Base-by-base conservation (phyloP, 2,113 vertebrate species). In the Psittacula cyanocephala region DNA sequence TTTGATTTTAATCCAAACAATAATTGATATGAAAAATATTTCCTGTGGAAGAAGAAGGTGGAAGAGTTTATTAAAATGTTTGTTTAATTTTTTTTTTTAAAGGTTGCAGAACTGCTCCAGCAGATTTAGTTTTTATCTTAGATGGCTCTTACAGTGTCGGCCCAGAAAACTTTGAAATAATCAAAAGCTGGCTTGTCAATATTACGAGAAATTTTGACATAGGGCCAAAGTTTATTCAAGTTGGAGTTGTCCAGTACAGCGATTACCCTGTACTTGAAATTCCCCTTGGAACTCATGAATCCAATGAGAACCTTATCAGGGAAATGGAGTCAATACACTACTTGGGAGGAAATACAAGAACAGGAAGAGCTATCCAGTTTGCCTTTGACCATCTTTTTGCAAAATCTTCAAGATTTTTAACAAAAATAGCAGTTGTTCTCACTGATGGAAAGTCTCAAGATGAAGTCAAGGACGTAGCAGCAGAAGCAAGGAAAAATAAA, bases 381-480 rank as follows among this genome's bases (percentile, higher is more conserved):
- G 98, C 99, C 13, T 98, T 97, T 55, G 98, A 99, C 75, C 98
- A 98, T 95, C 97, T 99, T 69, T 99, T 99, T 97, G 98, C 98
- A 74, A 98, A 99, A 33, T 99, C 99, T 39, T 98, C 99, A 72
- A 98, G 99, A n/a, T 98, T 99, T 92, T 95, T 99, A 92, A 99
- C 99, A 59, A 99, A 99, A 97, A 99, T 99, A 68, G 99, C 99
- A 60, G 98, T 99, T 70, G 99, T 99, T 84, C 98, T 99, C 69
- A 99, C 99, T 16, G 99, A 99, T 60, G 99, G 99, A 10, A 99
- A 99, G 93, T 99, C 99, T 52, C 99, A 99, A 97, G 99, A 99
- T 96, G 99, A 99, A 90, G 99, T 99, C 80, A 97, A 98, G 96
- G 98, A 98, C 22, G 97, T 98, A 52, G 99, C 99, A 47, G 98